These are phyloP conservation scores for Oreortyx pictus DNA, from an alignment of 2,797 vertebrate species.

Conservation along the genomic window DNA sequence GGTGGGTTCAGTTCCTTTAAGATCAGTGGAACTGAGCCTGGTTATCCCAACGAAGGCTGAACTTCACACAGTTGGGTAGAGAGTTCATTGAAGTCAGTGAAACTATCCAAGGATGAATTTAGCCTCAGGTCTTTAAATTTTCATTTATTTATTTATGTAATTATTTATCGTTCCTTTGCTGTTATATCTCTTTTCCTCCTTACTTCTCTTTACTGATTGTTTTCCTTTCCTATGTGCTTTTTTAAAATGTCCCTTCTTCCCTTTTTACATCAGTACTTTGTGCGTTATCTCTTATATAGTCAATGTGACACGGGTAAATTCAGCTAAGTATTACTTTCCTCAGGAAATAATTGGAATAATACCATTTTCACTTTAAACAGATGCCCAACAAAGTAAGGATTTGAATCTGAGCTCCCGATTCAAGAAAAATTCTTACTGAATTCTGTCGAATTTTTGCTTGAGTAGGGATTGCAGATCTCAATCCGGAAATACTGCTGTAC, in stretches of 20 bases:
- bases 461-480: conserved; percentile 57
- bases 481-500: conserved; percentile 47
- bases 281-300: conserved; percentile 71
- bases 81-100: conserved; percentile 58
- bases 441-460: conserved; percentile 63
- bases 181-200: conserved; percentile 40
- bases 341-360: conserved; percentile 74
- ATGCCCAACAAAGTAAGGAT: conserved; percentile 64
- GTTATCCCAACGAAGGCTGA: conserved; percentile 37
- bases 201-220: conserved; percentile 38
- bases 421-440: conserved; percentile 59
- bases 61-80: conserved; percentile 52
- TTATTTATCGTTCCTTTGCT: conserved; percentile 4
- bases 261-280: conserved; percentile 63
- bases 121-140: conserved; percentile 23
- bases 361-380: conserved; percentile 74
- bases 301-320: conserved; percentile 75
- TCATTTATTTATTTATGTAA: background rate
- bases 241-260: conserved; percentile 33
- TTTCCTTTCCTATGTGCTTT: conserved; percentile 65
- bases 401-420: conserved; percentile 54
- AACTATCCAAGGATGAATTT: conserved; percentile 56
- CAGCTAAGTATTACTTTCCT: conserved; percentile 72
- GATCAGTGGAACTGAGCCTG: conserved; percentile 41
- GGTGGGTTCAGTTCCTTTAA: conserved; percentile 33